These are phyloP conservation scores for Pristionchus entomophagus DNA, from an alignment of 2,888 invertebrate species.

Conservation along the genomic window DNA sequence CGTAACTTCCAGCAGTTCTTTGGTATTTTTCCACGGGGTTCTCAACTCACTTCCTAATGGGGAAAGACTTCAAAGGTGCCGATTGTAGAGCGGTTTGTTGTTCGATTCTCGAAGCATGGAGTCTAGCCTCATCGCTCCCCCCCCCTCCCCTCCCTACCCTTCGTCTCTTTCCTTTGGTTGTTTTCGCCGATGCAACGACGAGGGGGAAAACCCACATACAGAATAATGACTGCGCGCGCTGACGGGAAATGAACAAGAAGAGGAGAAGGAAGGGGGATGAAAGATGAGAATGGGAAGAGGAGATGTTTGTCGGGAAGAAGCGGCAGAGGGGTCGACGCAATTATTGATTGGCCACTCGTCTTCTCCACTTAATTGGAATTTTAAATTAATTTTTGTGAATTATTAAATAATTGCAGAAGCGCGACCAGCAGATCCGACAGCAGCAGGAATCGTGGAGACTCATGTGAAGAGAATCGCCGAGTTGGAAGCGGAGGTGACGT, in stretches of 20 bases:
- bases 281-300: constrained; percentile 4
- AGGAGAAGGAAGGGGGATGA: constrained; percentile 12
- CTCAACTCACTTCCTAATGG: too few relatives aligned
- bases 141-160: constrained; percentile 34
- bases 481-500: constrained; percentile 77
- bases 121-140: too few relatives aligned
- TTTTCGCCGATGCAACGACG: not conserved
- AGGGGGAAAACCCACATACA: not conserved
- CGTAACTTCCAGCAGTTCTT: too few relatives aligned
- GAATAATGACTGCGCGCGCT: constrained; percentile 14
- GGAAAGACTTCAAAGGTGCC: too few relatives aligned
- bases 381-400: too few relatives aligned
- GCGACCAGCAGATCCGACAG: constrained; percentile 70
- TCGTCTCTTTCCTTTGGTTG: not conserved
- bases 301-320: not conserved
- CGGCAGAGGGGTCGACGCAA: not conserved
- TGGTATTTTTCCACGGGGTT: too few relatives aligned
- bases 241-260: not conserved
- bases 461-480: constrained; percentile 76
- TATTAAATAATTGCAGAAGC: constrained; percentile 49
- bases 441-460: constrained; percentile 74
- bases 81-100: too few relatives aligned
- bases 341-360: not conserved
- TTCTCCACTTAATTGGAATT: too few relatives aligned
- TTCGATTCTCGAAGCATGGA: too few relatives aligned